phyloP scores from a whole-genome alignment of 2,797 vertebrate genomes.

The Streptopelia turtur region DNA sequence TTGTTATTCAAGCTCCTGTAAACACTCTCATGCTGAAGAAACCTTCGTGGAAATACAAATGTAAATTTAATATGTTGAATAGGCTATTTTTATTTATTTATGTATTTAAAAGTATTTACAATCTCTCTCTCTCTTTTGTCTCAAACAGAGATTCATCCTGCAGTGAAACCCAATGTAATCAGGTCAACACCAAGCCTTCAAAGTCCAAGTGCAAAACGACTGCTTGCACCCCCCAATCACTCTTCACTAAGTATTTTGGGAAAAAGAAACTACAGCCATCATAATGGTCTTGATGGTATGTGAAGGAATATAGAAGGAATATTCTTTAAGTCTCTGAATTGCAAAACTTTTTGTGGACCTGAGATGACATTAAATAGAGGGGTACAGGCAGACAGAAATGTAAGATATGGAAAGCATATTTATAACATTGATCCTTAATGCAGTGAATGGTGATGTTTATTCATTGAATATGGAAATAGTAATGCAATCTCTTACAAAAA shows the following conservation, averaged over 20 bases:
- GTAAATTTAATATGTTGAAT: not conserved
- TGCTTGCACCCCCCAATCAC: constrained; percentile 88
- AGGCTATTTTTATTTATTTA: not conserved
- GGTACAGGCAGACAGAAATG: not conserved
- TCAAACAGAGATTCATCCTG: constrained; percentile 90
- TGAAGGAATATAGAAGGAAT: constrained; percentile 68
- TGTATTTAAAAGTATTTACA: not conserved
- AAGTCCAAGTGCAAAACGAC: constrained; percentile 86
- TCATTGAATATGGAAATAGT: not conserved
- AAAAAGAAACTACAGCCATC: constrained; percentile 95
- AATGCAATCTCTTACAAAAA: not conserved
- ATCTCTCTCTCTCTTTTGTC: not conserved
- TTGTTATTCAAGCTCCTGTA: constrained; percentile 22
- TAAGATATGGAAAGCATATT: not conserved
- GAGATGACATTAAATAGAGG: not conserved
- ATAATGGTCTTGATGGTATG: constrained; percentile 89
- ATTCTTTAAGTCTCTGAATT: not conserved
- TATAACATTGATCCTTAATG: not conserved
- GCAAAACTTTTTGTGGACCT: not conserved
- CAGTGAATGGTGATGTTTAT: not conserved
- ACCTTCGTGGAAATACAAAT: constrained; percentile 34
- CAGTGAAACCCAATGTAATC: constrained; percentile 86
- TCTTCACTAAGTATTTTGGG: constrained; percentile 93
- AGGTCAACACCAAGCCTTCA: constrained; percentile 89
- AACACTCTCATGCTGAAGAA: not conserved